phyloP scores from a whole-genome alignment of 2,888 invertebrate species.

The Eristalis arbustorum region DNA sequence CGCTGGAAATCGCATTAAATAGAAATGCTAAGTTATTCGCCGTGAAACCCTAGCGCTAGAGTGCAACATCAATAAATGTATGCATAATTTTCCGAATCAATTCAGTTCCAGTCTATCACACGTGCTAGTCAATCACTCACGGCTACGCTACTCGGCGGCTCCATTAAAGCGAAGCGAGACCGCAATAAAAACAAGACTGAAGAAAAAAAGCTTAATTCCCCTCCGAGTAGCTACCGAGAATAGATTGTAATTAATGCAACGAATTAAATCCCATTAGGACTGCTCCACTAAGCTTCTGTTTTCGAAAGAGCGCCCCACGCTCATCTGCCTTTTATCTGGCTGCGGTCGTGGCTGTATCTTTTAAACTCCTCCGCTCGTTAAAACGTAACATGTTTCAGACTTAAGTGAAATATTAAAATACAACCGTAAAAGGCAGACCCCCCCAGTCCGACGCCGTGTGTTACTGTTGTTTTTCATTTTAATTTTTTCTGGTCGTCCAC shows the following conservation, averaged over 20 bases:
- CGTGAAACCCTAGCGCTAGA: not conserved
- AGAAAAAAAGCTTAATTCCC: not conserved
- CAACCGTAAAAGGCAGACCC: slow-evolving; percentile 24
- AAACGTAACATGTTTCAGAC: slow-evolving; percentile 53
- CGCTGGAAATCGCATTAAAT: not conserved
- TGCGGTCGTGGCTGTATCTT: not conserved
- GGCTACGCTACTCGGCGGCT: not conserved
- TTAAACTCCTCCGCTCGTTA: slow-evolving; percentile 25
- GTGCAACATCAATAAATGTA: not conserved
- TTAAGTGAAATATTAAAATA: slow-evolving; percentile 56
- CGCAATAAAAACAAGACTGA: slow-evolving; percentile 8
- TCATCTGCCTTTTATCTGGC: not conserved
- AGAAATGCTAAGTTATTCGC: not conserved
- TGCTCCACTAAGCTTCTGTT: slow-evolving; percentile 67
- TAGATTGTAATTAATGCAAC: slow-evolving; percentile 42
- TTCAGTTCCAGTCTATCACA: not conserved
- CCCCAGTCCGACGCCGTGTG: slow-evolving; percentile 39
- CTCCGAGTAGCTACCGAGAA: slow-evolving; percentile 24
- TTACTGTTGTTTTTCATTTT: slow-evolving; percentile 31
- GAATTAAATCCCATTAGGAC: slow-evolving; percentile 52
- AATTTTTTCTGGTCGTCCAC: slow-evolving; percentile 23
- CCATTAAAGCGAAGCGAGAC: not conserved
- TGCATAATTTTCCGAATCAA: not conserved
- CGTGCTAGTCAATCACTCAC: not conserved
- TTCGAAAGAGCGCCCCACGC: slow-evolving; percentile 13